Conservation (phyloP, 2,113 vertebrate species). For the Trachemys scripta region DNA sequence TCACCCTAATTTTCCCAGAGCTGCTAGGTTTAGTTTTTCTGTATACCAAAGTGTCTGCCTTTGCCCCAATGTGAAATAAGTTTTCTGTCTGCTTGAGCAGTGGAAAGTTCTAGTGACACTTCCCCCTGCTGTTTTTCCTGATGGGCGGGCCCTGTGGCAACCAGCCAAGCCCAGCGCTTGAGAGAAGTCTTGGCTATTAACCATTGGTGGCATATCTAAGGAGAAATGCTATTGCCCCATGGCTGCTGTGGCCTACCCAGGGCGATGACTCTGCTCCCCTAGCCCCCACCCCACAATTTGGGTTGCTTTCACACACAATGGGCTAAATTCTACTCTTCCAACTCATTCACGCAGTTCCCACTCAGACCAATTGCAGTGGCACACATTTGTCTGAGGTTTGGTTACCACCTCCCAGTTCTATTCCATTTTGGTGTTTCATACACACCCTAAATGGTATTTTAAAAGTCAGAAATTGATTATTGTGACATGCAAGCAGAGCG, state of each 20-base stretch:
- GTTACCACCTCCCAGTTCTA: neutral
- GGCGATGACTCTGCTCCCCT: neutral
- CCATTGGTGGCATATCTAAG: neutral
- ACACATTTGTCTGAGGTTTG: neutral
- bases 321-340: neutral
- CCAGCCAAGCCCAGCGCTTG: neutral
- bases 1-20: neutral
- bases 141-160: too few species aligned
- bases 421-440: neutral
- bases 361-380: neutral
- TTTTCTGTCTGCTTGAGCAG: neutral
- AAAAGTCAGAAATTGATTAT: neutral
- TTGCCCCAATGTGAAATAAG: neutral
- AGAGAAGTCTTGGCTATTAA: neutral
- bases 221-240: neutral
- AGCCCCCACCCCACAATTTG: neutral
- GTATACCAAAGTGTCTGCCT: neutral
- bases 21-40: neutral
- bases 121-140: neutral
- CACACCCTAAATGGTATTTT: too few species aligned
- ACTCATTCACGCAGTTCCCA: neutral
- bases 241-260: neutral
- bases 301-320: neutral
- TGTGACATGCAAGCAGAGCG: fast-evolving
- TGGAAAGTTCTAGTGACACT: neutral